Conservation (phyloP, 2,888 invertebrate genomes). For the Spialia ferax region DNA sequence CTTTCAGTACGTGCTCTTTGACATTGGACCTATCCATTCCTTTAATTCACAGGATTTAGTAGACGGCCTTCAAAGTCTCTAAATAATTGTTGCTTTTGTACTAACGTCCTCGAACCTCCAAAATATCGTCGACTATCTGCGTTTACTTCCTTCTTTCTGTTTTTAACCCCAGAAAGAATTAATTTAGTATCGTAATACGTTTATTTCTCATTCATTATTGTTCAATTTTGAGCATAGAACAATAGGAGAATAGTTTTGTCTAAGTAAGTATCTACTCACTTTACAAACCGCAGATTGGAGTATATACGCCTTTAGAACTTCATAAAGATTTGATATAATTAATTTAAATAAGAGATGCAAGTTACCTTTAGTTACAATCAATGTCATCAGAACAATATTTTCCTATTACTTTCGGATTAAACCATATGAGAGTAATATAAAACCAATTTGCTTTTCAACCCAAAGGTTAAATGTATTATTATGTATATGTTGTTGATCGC, state of each 20-base stretch:
- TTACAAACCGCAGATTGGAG: too few species aligned
- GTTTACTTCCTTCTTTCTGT: neutral
- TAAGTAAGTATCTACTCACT: too few species aligned
- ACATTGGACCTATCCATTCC: neutral
- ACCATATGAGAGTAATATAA: neutral
- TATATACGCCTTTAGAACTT: too few species aligned
- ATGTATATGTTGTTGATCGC: neutral
- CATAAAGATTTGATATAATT: too few species aligned
- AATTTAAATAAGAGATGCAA: too few species aligned
- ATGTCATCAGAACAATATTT: neutral
- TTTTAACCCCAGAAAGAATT: neutral
- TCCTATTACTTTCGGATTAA: neutral
- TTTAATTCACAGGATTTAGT: neutral
- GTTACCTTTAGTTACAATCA: neutral
- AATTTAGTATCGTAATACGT: too few species aligned
- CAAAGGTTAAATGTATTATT: neutral
- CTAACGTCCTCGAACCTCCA: too few species aligned
- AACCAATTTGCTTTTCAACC: neutral
- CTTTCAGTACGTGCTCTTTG: constrained; percentile 14
- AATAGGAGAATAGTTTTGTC: too few species aligned
- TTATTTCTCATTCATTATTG: too few species aligned
- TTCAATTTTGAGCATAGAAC: too few species aligned
- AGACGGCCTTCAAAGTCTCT: too few species aligned
- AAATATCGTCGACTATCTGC: neutral
- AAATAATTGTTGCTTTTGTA: too few species aligned